Percentiles rank a stretch among this genome's conserved stretches.
Conservation (phyloP, 1,140 invertebrate species). For the Ostrea edulis region DNA sequence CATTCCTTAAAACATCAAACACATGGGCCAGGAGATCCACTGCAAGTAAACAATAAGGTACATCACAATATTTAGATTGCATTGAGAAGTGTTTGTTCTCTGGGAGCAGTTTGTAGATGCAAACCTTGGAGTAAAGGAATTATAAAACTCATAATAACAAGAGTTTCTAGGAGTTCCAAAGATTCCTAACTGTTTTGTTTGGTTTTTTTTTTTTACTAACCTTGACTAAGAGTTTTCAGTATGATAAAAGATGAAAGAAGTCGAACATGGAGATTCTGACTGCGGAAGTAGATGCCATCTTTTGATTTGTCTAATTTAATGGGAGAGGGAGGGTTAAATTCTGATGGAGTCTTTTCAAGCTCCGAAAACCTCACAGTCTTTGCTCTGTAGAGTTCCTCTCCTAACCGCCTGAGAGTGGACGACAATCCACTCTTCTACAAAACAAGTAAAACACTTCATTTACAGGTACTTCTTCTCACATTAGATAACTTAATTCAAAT, state of each 20-base stretch:
- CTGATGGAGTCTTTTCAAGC: constrained; percentile 55
- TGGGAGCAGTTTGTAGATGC: no score
- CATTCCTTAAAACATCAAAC: constrained; percentile 76
- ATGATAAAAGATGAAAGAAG: constrained; percentile 75
- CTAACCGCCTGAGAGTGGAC: constrained; percentile 75
- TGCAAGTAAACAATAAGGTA: constrained; percentile 59
- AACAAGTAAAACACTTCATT: background rate
- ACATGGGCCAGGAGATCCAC: constrained; percentile 78
- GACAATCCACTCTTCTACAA: constrained; percentile 74
- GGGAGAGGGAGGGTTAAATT: constrained; percentile 50
- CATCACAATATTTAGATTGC: background rate
- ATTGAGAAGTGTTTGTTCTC: no score
- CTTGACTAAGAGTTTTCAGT: constrained; percentile 76
- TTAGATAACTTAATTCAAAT: no score
- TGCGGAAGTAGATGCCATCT: constrained; percentile 73
- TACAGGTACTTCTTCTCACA: background rate
- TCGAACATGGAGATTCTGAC: constrained; percentile 72
- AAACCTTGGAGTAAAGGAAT: no score
- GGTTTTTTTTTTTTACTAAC: constrained; percentile 62
- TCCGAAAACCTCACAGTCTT: constrained; percentile 64
- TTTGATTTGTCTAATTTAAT: constrained; percentile 66
- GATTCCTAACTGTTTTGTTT: background rate
- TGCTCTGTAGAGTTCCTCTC: constrained; percentile 77
- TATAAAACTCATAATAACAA: no score
- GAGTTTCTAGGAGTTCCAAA: background rate